These are phyloP conservation scores for Montipora efflorescens DNA, from an alignment of 64 coral and sea anemone species.

Conservation along the genomic window DNA sequence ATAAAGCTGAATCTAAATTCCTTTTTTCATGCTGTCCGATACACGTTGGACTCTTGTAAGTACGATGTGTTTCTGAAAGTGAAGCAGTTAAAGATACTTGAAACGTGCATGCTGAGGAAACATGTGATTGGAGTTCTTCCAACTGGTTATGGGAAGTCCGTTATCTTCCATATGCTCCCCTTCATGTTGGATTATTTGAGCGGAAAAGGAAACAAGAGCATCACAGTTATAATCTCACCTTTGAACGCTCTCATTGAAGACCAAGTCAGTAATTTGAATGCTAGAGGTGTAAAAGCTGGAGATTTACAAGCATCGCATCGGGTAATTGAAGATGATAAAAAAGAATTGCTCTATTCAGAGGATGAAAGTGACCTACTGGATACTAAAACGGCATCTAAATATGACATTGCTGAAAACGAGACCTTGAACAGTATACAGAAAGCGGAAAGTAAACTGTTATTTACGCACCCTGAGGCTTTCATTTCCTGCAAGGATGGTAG, in stretches of 20 bases:
- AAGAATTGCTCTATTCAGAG: not conserved
- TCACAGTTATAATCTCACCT: not conserved
- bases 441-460: not conserved
- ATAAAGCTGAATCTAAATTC: not conserved
- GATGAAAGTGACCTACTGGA: not conserved
- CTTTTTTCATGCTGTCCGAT: slow-evolving; percentile 16
- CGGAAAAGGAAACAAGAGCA: not conserved
- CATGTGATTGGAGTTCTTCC: slow-evolving; percentile 27
- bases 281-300: not conserved
- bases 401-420: not conserved
- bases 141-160: slow-evolving; percentile 51
- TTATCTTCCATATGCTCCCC: slow-evolving; percentile 44
- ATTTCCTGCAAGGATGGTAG: not conserved
- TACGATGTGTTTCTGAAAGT: slow-evolving; percentile 39
- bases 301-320: not conserved
- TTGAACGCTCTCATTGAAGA: slow-evolving; percentile 44
- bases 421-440: not conserved
- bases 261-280: slow-evolving; percentile 21
- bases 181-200: slow-evolving; percentile 10
- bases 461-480: not conserved
- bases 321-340: not conserved
- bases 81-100: slow-evolving; percentile 26
- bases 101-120: slow-evolving; percentile 19
- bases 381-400: too few relatives aligned
- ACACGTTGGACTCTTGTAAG: not conserved